Evolutionary conservation across 2,113 vertebrate species (phyloP).

Genomic region (Paedocypris sp.): DNA sequence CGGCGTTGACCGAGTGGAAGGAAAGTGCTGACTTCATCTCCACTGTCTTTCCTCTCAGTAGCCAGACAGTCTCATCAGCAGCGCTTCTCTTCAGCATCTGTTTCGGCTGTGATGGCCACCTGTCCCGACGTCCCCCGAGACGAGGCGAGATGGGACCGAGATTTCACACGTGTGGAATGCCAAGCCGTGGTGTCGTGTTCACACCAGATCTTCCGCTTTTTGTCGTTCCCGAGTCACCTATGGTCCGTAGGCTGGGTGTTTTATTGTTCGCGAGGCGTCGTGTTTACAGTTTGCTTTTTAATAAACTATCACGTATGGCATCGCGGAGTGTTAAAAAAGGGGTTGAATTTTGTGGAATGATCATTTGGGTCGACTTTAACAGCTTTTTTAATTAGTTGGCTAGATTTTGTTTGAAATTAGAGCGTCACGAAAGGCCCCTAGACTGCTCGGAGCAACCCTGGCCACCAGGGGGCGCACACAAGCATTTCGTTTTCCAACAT

Average conservation of each 20-base stretch:
- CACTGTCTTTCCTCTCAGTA: conserved; percentile 36
- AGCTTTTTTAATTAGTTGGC: too few relatives aligned
- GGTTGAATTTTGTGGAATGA: too few relatives aligned
- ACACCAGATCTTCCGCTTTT: conserved; percentile 24
- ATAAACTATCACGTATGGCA: background rate
- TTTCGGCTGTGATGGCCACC: conserved; percentile 40
- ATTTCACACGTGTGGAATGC: conserved; percentile 43
- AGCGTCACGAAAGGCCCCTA: too few relatives aligned
- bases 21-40: conserved; percentile 40
- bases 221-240: conserved; percentile 27
- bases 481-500: too few relatives aligned
- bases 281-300: background rate
- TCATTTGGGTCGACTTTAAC: too few relatives aligned
- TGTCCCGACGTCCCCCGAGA: conserved; percentile 39
- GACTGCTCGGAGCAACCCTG: too few relatives aligned
- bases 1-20: conserved; percentile 22
- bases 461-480: too few relatives aligned
- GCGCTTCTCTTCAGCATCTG: conserved; percentile 38
- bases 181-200: conserved; percentile 31
- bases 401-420: too few relatives aligned
- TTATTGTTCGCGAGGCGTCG: background rate
- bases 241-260: conserved; percentile 18
- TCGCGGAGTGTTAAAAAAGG: too few relatives aligned
- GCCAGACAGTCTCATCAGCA: conserved; percentile 38
- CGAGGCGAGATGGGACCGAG: conserved; percentile 32